Base-by-base conservation (phyloP, 2,888 invertebrate species). In the Meiosimyza platycephala region DNA sequence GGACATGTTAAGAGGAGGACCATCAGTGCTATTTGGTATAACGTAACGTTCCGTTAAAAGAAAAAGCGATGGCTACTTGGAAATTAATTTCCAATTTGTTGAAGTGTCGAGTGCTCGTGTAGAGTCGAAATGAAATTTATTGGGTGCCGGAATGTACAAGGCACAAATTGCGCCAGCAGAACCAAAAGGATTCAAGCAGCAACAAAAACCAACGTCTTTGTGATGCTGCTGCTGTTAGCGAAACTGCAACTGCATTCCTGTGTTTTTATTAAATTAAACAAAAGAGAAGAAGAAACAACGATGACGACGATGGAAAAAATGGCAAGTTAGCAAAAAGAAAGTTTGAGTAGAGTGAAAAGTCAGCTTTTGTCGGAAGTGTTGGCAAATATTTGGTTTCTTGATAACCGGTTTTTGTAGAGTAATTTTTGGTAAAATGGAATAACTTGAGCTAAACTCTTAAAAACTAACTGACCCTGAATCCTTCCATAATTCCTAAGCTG, bases 11-110 rank as follows among this genome's bases (percentile, higher is more conserved):
- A 40, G 40, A 40, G 40, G 7, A 7, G 40, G 40, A 40, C 5
- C 40, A 40, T 40, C 40, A 9, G 9, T 40, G 40, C 40, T 9
- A 9, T 40, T 9, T 40, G 40, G 40, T 40, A 40, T 40, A 40
- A 9, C 40, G 40, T 40, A 9, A 40, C 40, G 40, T 40, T 9
- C 40, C 40, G 9, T 40, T 40, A 40, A 40, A 40, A 40, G 9
- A 40, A 40, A 9, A 40, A 40, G 9, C 40, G 40, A 40, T 40
- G 40, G 40, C 40, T 40, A 40, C 40, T 40, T 40, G 40, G 22
- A 68, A 68, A 68, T 68, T 68, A 68, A 68, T 68, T 68, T 59
- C 48, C 68, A 59, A 68, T 68, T 68, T 59, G 59, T 57, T 68
- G 68, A 68, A 68, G 68, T 68, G 68, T 68, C 68, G 68, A 68